phyloP scores from a whole-genome alignment of 1,140 invertebrate genomes.

The Sarcophaga peregrina region DNA sequence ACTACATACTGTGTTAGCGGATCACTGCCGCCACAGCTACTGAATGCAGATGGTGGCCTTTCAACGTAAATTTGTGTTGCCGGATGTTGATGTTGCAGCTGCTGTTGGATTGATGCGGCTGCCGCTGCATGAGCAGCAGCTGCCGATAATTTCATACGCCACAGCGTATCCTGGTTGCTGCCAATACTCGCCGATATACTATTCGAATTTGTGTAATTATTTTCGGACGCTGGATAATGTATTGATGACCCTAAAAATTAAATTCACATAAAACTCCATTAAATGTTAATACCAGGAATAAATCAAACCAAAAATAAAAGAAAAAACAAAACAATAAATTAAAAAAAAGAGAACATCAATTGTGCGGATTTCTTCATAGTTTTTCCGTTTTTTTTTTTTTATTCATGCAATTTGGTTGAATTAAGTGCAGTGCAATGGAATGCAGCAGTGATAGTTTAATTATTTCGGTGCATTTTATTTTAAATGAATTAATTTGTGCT shows the following conservation, averaged over 20 bases:
- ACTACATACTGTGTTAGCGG: conserved; percentile 51
- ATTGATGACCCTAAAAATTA: conserved; percentile 43
- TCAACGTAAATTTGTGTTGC: conserved; percentile 58
- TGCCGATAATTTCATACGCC: conserved; percentile 88
- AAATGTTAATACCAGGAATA: background rate
- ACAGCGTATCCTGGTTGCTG: conserved; percentile 82
- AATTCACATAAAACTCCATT: conserved; percentile 6
- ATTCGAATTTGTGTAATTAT: conserved; percentile 90
- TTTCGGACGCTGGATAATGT: conserved; percentile 69
- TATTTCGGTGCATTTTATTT: too few relatives aligned
- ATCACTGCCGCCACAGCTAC: conserved; percentile 44
- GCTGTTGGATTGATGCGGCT: conserved; percentile 65
- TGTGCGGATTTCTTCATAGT: background rate
- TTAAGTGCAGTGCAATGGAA: background rate
- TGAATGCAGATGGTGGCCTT: conserved; percentile 60
- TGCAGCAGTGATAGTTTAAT: too few relatives aligned
- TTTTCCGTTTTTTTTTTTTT: too few relatives aligned
- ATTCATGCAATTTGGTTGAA: background rate
- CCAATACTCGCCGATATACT: conserved; percentile 60
- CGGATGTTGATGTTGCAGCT: conserved; percentile 68
- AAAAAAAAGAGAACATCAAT: background rate
- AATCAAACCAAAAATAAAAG: background rate
- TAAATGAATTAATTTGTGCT: too few relatives aligned
- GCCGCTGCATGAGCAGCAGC: conserved; percentile 73
- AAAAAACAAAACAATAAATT: background rate